These are phyloP conservation scores for Heliangelus exortis DNA, from an alignment of 2,797 vertebrate genomes.

Conservation along the genomic window DNA sequence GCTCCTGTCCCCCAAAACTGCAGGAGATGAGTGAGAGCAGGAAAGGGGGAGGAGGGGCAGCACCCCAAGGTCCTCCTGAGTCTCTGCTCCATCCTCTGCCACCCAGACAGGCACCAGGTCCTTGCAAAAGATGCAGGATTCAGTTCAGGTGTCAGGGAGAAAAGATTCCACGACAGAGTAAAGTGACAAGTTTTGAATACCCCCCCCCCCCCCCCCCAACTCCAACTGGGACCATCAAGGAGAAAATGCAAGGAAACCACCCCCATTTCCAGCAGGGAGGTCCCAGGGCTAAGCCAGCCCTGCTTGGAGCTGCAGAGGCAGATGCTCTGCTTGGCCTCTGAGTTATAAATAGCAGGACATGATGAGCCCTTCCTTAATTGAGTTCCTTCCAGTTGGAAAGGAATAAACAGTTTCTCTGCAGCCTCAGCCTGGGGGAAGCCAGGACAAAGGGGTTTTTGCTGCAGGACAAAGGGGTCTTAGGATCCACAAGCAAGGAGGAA, in stretches of 20 bases:
- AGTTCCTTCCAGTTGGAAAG: background rate
- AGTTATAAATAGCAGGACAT: background rate
- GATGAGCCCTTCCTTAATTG: background rate
- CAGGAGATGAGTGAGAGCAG: background rate
- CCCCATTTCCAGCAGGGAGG: accelerated
- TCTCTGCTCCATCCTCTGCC: background rate
- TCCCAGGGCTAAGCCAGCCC: background rate
- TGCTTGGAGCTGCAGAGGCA: background rate
- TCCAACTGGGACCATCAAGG: background rate
- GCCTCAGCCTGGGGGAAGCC: background rate
- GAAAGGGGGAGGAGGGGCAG: background rate
- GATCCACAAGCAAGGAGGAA: background rate
- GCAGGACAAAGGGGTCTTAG: background rate
- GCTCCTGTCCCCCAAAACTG: background rate
- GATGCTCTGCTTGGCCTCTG: background rate
- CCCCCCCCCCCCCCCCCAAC: accelerated
- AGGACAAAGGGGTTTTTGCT: no score
- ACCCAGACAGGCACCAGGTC: background rate
- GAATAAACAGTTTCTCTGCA: background rate
- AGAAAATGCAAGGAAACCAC: background rate
- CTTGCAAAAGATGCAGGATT: background rate
- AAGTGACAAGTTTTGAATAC: background rate
- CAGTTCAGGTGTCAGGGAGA: background rate
- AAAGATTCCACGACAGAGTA: no score
- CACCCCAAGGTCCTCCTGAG: background rate